A percentile compares a stretch with the other conserved stretches of the same genome.
phyloP scores from a whole-genome alignment of 1,140 invertebrate species.

The Papilio helenus region DNA sequence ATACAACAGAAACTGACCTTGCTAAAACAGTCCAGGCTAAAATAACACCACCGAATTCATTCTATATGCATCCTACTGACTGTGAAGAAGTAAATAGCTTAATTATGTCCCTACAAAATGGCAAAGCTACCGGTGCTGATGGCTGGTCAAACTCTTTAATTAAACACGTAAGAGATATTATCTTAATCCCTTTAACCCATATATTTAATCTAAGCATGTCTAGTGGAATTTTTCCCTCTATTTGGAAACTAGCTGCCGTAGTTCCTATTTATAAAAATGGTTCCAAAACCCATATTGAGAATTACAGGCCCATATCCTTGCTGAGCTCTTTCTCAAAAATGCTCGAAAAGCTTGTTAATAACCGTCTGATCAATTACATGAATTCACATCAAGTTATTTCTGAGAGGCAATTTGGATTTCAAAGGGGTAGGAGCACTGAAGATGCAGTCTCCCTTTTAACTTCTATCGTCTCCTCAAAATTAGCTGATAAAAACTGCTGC shows the following conservation, averaged over 20 bases:
- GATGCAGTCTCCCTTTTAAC: not conserved
- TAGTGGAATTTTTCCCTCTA: not conserved
- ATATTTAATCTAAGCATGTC: not conserved
- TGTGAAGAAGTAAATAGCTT: conserved; percentile 41
- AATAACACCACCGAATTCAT: too few relatives aligned
- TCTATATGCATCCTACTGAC: too few relatives aligned
- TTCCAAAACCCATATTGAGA: conserved; percentile 42
- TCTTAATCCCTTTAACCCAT: not conserved
- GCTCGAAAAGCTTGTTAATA: conserved; percentile 56
- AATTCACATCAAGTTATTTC: too few relatives aligned
- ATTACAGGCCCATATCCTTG: conserved; percentile 59
- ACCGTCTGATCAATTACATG: conserved; percentile 42
- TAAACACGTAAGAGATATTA: conserved; percentile 42
- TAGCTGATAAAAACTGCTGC: not conserved
- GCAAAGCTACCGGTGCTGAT: conserved; percentile 43
- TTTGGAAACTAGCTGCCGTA: conserved; percentile 53
- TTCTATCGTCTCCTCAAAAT: not conserved
- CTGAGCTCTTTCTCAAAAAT: conserved; percentile 54
- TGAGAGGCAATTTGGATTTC: not conserved
- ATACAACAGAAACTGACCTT: too few relatives aligned
- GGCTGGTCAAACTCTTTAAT: conserved; percentile 34
- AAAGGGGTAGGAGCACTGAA: not conserved
- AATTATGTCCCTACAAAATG: conserved; percentile 36
- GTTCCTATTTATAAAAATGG: conserved; percentile 54
- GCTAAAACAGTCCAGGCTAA: too few relatives aligned